These are phyloP conservation scores for Microctonus aethiopoides DNA, from an alignment of 2,888 invertebrate genomes.

Conservation along the genomic window DNA sequence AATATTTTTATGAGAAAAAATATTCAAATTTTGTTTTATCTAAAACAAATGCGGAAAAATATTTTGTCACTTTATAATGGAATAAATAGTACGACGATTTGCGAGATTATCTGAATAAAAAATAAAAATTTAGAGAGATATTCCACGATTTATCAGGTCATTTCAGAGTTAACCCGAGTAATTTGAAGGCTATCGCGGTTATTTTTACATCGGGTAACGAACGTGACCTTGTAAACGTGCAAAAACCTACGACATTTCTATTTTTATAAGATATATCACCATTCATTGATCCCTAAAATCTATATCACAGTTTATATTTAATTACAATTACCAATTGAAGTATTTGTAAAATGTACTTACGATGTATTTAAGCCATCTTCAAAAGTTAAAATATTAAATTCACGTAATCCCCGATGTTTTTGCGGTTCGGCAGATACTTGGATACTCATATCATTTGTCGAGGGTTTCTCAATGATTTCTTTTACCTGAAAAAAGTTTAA, in stretches of 20 bases:
- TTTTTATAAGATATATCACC: constrained; percentile 47
- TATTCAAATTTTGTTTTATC: neutral
- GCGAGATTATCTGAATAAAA: neutral
- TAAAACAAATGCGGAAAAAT: neutral
- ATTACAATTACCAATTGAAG: neutral
- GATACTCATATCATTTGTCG: constrained; percentile 39
- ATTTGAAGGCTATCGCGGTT: constrained; percentile 27
- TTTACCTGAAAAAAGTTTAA: constrained; percentile 41
- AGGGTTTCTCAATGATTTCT: constrained; percentile 37
- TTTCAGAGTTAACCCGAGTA: constrained; percentile 27
- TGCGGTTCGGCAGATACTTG: constrained; percentile 34
- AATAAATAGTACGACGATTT: neutral
- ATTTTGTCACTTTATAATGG: neutral
- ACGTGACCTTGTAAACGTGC: constrained; percentile 28
- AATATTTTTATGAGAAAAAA: neutral
- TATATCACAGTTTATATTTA: neutral
- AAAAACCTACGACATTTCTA: constrained; percentile 46
- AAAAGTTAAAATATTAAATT: constrained; percentile 37
- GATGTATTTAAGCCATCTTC: constrained; percentile 23
- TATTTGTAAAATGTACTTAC: constrained; percentile 33
- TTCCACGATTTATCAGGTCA: constrained; percentile 21
- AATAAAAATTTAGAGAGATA: constrained; percentile 4
- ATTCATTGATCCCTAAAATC: constrained; percentile 8
- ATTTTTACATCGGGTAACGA: constrained; percentile 35
- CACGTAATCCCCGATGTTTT: constrained; percentile 14